Base-by-base conservation (phyloP, 92 coral and sea anemone genomes). In the Paramuricea clavata region DNA sequence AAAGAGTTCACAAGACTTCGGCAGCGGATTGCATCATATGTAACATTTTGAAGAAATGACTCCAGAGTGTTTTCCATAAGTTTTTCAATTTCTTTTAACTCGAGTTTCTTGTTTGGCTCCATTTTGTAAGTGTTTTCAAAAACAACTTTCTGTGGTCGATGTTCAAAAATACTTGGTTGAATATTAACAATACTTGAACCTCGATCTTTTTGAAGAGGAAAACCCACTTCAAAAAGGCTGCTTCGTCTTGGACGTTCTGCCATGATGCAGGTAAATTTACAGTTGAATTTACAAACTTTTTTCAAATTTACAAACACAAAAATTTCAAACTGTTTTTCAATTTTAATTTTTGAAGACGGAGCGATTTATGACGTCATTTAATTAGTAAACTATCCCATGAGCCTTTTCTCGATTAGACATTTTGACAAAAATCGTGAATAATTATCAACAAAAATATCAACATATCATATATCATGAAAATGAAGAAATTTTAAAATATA, bases 211-310 rank as follows among this genome's bases (percentile, higher is more conserved):
- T 72, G 89, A 42, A 93, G 41, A 44, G 99, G 92, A 88, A 97
- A 93, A 56, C 99, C 99, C 73, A 95, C 98, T 59, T 97, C 99
- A 85, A 97, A 97, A 85, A 97, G 79, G 82, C 99, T 97, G 90
- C 98, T 94, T 84, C 99, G 92, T 44, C 99, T 82, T 10, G 87
- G 86, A 41, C 86, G 83, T 36, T 89, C 90, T 62, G 25, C 22
- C 62, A 54, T 54, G 27, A 54, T 54, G 3, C 62, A 54, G 62
- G 27, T 19, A 54, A 19, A 54, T 47, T 36, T 36, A 36, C 42
- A 36, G 42, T 6, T 47, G 54, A 47, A 47, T 47, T 47, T 47
- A 47, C 10, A 47, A 47, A 19, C 17, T 47, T 5, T 47, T 12
- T 47, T 9, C 44, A 39, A 39, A 10, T 36, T 36, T 2, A 47